Evolutionary conservation across 2,888 invertebrate species (phyloP).

Genomic region (Baronia brevicornis): DNA sequence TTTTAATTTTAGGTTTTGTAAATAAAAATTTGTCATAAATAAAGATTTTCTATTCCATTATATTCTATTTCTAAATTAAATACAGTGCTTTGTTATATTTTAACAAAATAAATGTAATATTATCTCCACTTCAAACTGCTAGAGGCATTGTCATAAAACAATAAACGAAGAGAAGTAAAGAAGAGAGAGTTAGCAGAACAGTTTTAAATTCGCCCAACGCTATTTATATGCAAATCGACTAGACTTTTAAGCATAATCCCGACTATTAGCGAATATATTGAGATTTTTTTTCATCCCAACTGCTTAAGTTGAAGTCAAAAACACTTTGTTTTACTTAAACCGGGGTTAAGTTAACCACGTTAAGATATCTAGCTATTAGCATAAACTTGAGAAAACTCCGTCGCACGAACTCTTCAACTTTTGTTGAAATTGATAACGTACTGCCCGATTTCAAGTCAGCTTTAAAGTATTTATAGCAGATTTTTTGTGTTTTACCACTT

Average conservation of each 20-base stretch:
- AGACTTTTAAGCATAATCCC: slow-evolving; percentile 23
- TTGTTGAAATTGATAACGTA: slow-evolving; percentile 58
- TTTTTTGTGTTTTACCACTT: slow-evolving; percentile 27
- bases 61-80: no score
- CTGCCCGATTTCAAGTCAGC: slow-evolving; percentile 48
- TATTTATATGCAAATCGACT: slow-evolving; percentile 26
- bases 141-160: no score
- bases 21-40: no score
- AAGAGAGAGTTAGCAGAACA: no score
- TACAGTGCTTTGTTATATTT: no score
- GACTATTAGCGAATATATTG: slow-evolving; percentile 39
- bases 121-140: no score
- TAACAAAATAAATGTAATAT: no score
- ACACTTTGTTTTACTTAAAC: slow-evolving; percentile 65
- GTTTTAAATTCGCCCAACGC: no score
- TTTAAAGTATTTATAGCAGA: slow-evolving; percentile 42
- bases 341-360: slow-evolving; percentile 45
- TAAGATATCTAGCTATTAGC: slow-evolving; percentile 62
- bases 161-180: no score
- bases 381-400: slow-evolving; percentile 53
- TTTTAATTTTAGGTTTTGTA: no score
- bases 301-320: slow-evolving; percentile 35
- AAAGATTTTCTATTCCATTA: no score
- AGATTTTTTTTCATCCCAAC: slow-evolving; percentile 36
- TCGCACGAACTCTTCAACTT: slow-evolving; percentile 52